A percentile compares a stretch with the other conserved stretches of the same genome.
phyloP scores from a whole-genome alignment of 2,888 invertebrate genomes.

The Seira ritae region DNA sequence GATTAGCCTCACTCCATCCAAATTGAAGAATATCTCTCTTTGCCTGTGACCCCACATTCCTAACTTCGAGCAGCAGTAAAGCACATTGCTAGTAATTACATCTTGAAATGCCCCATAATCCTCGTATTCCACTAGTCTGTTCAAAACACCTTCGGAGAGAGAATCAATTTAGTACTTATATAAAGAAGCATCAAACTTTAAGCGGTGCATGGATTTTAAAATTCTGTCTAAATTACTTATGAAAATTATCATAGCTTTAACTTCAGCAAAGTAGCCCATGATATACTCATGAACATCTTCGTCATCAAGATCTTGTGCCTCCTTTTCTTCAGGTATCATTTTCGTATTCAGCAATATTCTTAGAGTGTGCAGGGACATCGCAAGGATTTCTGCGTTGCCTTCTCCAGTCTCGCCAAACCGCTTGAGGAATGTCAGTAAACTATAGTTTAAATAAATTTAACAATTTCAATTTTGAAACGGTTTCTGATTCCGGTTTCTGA shows the following conservation, averaged over 20 bases:
- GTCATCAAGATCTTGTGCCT: not conserved
- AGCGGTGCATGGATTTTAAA: constrained; percentile 25
- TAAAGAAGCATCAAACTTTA: too few relatives aligned
- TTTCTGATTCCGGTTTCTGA: too few relatives aligned
- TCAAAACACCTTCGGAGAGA: constrained; percentile 49
- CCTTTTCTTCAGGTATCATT: not conserved
- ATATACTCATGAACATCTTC: constrained; percentile 38
- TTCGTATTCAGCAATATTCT: constrained; percentile 43
- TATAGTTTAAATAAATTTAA: not conserved
- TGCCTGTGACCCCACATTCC: constrained; percentile 54
- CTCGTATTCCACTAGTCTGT: constrained; percentile 28
- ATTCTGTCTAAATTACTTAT: constrained; percentile 22
- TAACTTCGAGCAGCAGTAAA: constrained; percentile 61
- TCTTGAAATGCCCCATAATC: constrained; percentile 60
- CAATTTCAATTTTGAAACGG: too few relatives aligned
- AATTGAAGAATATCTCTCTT: constrained; percentile 55
- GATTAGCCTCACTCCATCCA: constrained; percentile 54
- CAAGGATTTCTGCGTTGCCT: constrained; percentile 17
- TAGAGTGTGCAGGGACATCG: constrained; percentile 35
- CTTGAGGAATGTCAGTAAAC: constrained; percentile 47
- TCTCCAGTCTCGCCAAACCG: constrained; percentile 25
- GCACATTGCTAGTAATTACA: constrained; percentile 49
- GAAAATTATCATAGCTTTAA: constrained; percentile 57
- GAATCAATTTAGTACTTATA: not conserved
- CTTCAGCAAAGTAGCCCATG: constrained; percentile 52